Evolutionary conservation across 2,888 invertebrate species (phyloP).

Genomic region (Tetragnatha montana): DNA sequence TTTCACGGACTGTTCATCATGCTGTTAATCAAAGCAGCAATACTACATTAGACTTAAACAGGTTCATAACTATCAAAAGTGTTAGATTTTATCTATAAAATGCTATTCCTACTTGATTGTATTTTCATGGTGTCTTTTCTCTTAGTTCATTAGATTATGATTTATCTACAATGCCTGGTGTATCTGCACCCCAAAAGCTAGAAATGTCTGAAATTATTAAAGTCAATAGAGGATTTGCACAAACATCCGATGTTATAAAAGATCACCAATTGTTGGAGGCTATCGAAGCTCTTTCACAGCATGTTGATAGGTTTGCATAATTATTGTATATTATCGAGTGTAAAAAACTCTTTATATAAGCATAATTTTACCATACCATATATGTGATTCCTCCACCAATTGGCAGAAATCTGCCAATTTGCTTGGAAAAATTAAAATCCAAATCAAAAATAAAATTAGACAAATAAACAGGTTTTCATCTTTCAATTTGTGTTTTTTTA

Average conservation of each 20-base stretch:
- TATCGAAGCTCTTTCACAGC: slow-evolving; percentile 90
- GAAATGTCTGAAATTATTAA: slow-evolving; percentile 68
- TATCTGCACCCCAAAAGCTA: slow-evolving; percentile 49
- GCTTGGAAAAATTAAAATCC: too few species aligned
- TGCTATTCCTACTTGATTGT: background rate
- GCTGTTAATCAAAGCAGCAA: slow-evolving; percentile 26
- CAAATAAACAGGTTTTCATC: too few species aligned
- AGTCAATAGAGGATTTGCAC: slow-evolving; percentile 72
- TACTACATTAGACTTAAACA: background rate
- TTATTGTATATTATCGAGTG: background rate
- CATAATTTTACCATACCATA: too few species aligned
- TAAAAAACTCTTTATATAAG: background rate
- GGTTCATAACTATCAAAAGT: background rate
- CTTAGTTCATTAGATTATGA: slow-evolving; percentile 35
- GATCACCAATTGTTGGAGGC: slow-evolving; percentile 89
- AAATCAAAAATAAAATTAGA: too few species aligned
- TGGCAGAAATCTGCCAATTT: too few species aligned
- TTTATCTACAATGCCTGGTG: slow-evolving; percentile 61
- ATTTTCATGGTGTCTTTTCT: background rate
- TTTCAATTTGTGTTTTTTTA: background rate
- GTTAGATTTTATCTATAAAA: background rate
- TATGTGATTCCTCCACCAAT: too few species aligned
- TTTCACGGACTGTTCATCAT: slow-evolving; percentile 45
- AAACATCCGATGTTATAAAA: slow-evolving; percentile 78
- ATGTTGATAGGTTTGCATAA: slow-evolving; percentile 83